Conservation (phyloP, 2,113 vertebrate species). For the Taxidea taxus region DNA sequence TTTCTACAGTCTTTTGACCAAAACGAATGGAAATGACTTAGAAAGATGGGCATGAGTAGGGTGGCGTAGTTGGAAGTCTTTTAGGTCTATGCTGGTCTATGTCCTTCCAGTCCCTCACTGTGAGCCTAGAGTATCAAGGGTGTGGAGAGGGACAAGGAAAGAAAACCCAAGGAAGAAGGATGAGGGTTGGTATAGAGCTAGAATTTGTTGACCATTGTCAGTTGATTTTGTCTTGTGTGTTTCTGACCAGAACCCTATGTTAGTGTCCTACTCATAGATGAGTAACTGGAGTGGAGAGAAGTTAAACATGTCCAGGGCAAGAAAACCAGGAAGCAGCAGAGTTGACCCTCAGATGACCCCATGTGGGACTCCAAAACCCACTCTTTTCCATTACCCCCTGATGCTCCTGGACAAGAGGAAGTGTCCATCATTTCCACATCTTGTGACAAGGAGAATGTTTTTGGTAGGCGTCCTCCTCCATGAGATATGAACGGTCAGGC, state of each 20-base stretch:
- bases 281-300: neutral
- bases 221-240: neutral
- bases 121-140: neutral
- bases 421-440: neutral
- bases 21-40: neutral
- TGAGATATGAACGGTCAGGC: neutral
- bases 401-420: neutral
- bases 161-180: neutral
- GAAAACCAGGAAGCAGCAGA: neutral
- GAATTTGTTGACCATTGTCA: neutral
- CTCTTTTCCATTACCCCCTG: accelerated
- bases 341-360: neutral
- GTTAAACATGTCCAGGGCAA: too few relatives aligned
- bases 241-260: neutral
- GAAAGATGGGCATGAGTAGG: neutral
- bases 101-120: neutral
- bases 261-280: neutral
- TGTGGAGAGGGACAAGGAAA: neutral
- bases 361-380: neutral
- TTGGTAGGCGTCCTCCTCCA: neutral
- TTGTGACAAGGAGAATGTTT: neutral
- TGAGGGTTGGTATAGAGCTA: neutral
- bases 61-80: neutral
- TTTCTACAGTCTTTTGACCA: neutral
- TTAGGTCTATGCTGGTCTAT: neutral